Base-by-base conservation (phyloP, 1,140 invertebrate genomes). In the Scaptodrosophila lebanonensis region DNA sequence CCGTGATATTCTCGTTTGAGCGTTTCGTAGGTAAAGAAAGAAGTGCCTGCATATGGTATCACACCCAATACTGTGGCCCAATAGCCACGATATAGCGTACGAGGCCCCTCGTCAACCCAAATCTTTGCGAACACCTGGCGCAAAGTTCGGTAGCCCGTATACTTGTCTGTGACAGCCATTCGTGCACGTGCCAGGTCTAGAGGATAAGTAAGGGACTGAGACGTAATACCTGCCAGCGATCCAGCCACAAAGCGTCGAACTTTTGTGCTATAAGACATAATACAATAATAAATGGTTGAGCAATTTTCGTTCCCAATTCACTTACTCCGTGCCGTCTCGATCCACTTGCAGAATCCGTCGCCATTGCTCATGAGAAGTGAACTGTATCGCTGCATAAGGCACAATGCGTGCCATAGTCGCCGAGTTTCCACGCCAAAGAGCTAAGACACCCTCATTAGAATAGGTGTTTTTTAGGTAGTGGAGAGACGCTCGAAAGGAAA, bases 311-410 rank as follows among this genome's bases (percentile, higher is more conserved):
- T 27, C 2, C 8, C 20, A 8, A 1, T 2, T 5, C 32, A 88
- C 89, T 88, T 83, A 93, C 92, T 90, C 89, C 44, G 87, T 88
- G 59, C 88, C 83, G 52, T 91, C 89, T 49, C 88, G 87, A 50
- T 90, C 90, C 76, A 95, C 93, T 6, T 64, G 88, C 0, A 99
- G 88, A 2, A 97, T 83, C 54, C 91, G 89, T 86, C 98, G 98
- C 91, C 94, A 99, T 84, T 99, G 97, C 89, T 99, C 98, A 88
- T 99, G 96, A 15, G 97, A 92, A 0, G 96, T 93, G 86, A 99
- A 99, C 88, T 99, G 98, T 52, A 99, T 95, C 8, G 98, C 95
- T 38, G 98, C 97, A 88, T 99, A 98, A 1, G 98, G 98, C 29
- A 99, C 89, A 61, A 99, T 98, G 36, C 98, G 89, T 0, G 95